Percentiles rank a stretch among this genome's conserved stretches.
phyloP scores from a whole-genome alignment of 2,888 invertebrate species.

The Gymnosoma rotundatum region DNA sequence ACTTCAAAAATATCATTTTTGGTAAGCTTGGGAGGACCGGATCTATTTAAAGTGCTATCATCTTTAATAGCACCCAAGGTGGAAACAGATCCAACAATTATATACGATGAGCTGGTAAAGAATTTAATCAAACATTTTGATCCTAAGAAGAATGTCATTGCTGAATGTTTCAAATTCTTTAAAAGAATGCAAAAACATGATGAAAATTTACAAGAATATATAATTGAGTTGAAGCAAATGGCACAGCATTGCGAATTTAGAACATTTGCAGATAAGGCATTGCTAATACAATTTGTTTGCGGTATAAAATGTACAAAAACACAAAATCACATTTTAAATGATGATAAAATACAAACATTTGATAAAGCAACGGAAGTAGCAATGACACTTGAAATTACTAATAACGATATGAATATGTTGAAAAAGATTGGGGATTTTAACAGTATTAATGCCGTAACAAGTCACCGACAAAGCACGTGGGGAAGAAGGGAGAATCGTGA shows the following conservation, averaged over 20 bases:
- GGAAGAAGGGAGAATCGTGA: constrained; percentile 10
- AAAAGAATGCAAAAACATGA: constrained; percentile 22
- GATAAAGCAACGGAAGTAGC: constrained; percentile 42
- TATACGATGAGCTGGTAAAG: constrained; percentile 15
- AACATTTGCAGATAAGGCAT: constrained; percentile 18
- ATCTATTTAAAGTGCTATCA: constrained; percentile 25
- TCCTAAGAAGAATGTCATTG: constrained; percentile 39
- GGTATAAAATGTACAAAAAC: constrained; percentile 26
- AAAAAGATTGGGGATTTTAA: constrained; percentile 7
- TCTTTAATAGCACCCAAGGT: constrained; percentile 32
- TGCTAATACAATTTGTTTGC: constrained; percentile 45
- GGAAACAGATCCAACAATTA: constrained; percentile 24
- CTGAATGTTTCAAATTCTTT: constrained; percentile 47
- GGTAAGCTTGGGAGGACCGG: constrained; percentile 28
- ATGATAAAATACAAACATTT: constrained; percentile 25
- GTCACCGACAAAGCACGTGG: constrained; percentile 3
- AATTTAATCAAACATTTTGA: constrained; percentile 28
- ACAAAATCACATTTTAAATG: constrained; percentile 34
- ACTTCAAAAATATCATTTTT: constrained; percentile 24
- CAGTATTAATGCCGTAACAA: constrained; percentile 18
- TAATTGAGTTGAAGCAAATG: constrained; percentile 33
- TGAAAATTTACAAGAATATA: constrained; percentile 26
- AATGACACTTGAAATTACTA: constrained; percentile 35
- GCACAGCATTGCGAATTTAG: constrained; percentile 41
- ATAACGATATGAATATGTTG: constrained; percentile 7